Percentiles rank a stretch among this genome's conserved stretches.
These are phyloP conservation scores for Hystrix cristata DNA, from an alignment of 2,113 vertebrate species.

Conservation along the genomic window DNA sequence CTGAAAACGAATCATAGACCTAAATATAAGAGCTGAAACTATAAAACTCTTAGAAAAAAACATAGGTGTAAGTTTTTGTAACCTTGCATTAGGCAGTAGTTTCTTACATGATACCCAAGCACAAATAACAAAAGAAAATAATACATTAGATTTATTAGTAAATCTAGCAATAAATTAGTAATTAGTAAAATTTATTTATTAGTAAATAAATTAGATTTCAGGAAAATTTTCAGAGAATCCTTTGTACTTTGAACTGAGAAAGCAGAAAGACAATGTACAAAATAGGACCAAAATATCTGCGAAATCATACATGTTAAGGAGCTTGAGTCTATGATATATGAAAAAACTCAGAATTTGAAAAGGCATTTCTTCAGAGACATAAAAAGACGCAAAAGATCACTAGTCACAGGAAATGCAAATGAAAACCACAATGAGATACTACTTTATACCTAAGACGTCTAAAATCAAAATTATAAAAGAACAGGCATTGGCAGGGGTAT, in stretches of 20 bases:
- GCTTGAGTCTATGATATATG: background rate
- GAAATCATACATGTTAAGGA: background rate
- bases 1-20: background rate
- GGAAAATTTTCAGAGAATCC: background rate
- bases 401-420: constrained; percentile 16
- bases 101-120: constrained; percentile 14
- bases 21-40: background rate
- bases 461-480: background rate
- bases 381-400: background rate
- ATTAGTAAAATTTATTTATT: too few species aligned
- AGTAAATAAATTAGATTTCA: background rate
- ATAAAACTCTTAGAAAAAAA: background rate
- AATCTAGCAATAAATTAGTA: too few species aligned
- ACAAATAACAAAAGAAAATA: constrained; percentile 2
- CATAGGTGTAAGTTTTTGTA: background rate
- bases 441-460: background rate
- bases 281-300: background rate
- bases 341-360: constrained; percentile 18
- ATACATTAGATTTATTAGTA: background rate
- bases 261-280: background rate
- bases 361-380: background rate
- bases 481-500: background rate
- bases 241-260: constrained; percentile 2
- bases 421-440: background rate
- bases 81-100: background rate